phyloP scores from a whole-genome alignment of 2,113 vertebrate genomes.

The Siniperca chuatsi region DNA sequence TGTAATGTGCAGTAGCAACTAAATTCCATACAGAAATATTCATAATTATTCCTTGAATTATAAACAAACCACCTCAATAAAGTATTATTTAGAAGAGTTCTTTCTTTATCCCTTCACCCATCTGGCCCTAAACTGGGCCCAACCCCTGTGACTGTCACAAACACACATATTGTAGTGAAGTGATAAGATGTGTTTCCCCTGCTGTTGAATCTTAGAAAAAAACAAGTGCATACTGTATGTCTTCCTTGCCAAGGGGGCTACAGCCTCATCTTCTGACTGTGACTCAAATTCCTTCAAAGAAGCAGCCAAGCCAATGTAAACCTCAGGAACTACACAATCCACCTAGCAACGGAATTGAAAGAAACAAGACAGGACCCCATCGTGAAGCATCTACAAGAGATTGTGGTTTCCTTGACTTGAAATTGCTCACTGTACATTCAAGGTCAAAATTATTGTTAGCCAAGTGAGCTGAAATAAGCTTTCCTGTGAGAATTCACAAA shows the following conservation, averaged over 20 bases:
- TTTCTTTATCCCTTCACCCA: neutral
- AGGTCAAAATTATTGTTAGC: slow-evolving; percentile 49
- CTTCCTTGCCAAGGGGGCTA: slow-evolving; percentile 41
- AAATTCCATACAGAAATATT: neutral
- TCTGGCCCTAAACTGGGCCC: neutral
- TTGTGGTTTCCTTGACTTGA: slow-evolving; percentile 23
- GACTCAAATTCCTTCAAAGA: slow-evolving; percentile 56
- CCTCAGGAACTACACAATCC: slow-evolving; percentile 8
- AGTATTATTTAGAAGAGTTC: neutral
- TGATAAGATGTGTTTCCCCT: slow-evolving; percentile 43
- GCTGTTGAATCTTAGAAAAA: slow-evolving; percentile 51
- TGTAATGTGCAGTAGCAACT: neutral
- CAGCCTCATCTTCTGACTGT: slow-evolving; percentile 39
- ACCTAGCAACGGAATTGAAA: neutral
- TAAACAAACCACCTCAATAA: neutral
- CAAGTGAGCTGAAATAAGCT: slow-evolving; percentile 37
- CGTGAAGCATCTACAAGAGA: slow-evolving; percentile 10
- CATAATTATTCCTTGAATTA: neutral
- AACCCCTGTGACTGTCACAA: neutral
- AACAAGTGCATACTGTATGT: slow-evolving; percentile 45
- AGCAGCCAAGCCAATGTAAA: slow-evolving; percentile 23
- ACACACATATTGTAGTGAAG: slow-evolving; percentile 27
- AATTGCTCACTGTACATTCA: slow-evolving; percentile 34
- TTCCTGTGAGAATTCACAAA: slow-evolving; percentile 44
- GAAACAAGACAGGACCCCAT: slow-evolving; percentile 14